Percentiles rank a stretch among this genome's conserved stretches.
Conservation (phyloP, 2,797 vertebrate species). For the Xiphophorus birchmanni region DNA sequence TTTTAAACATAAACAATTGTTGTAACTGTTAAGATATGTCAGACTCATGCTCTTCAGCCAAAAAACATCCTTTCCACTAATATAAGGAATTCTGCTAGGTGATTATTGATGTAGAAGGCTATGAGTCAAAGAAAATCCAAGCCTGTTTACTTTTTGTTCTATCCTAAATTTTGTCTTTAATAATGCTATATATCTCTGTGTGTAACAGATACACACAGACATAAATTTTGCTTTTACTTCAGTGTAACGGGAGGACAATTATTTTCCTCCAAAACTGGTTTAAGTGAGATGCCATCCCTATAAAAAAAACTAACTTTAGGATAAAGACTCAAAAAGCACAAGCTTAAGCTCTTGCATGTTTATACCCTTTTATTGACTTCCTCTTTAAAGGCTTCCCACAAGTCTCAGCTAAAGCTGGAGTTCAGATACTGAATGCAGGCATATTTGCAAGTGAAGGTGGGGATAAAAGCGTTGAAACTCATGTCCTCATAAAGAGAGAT, state of each 20-base stretch:
- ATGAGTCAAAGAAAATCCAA: not conserved
- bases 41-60: not conserved
- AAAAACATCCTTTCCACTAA: not conserved
- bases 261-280: conserved; percentile 26
- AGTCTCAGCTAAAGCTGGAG: conserved; percentile 67
- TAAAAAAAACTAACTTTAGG: conserved; percentile 44
- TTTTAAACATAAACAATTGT: not conserved
- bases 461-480: conserved; percentile 80
- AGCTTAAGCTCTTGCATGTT: conserved; percentile 77
- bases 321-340: conserved; percentile 61
- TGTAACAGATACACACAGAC: not conserved
- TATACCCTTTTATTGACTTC: conserved; percentile 78
- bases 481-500: conserved; percentile 83
- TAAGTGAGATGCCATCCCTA: conserved; percentile 15
- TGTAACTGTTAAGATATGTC: not conserved
- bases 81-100: not conserved
- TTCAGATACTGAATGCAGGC: conserved; percentile 73
- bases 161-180: not conserved
- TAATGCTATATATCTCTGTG: not conserved
- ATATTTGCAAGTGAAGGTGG: conserved; percentile 79
- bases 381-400: conserved; percentile 78
- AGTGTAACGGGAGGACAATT: not conserved
- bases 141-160: not conserved
- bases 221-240: not conserved
- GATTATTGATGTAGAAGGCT: not conserved